Percentiles rank a stretch among this genome's conserved stretches.
Evolutionary conservation across 2,113 vertebrate species (phyloP).

Genomic region (Corydoras sp.): DNA sequence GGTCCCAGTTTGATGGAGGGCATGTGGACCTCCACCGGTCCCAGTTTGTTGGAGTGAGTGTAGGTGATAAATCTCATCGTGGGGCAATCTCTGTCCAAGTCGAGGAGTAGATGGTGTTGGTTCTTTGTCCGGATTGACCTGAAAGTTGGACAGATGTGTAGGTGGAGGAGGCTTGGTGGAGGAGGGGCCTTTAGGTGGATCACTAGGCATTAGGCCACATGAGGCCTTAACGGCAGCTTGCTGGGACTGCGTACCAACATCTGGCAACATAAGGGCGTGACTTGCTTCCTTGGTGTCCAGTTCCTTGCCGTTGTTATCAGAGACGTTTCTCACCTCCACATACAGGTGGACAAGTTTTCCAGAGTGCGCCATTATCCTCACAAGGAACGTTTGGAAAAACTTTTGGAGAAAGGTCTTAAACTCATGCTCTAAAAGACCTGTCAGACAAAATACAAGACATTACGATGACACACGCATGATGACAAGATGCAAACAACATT

Average conservation of each 20-base stretch:
- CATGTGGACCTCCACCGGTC: conserved; percentile 50
- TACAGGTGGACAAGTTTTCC: conserved; percentile 68
- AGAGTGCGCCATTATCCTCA: conserved; percentile 59
- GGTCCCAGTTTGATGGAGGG: conserved; percentile 51
- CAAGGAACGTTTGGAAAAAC: neutral
- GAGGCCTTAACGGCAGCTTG: conserved; percentile 21
- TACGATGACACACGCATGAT: neutral
- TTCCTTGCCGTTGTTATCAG: conserved; percentile 50
- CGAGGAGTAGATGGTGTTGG: conserved; percentile 33
- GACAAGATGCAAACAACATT: neutral
- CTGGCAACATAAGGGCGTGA: conserved; percentile 43
- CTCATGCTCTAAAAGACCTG: conserved; percentile 22
- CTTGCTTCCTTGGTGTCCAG: conserved; percentile 28
- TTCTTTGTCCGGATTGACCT: conserved; percentile 46
- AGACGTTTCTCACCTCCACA: conserved; percentile 64
- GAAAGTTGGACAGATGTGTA: conserved; percentile 56
- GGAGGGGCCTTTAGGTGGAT: conserved; percentile 45
- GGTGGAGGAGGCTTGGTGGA: conserved; percentile 52
- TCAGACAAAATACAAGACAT: neutral
- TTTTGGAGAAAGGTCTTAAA: neutral
- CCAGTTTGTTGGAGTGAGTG: conserved; percentile 48
- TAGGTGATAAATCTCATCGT: conserved; percentile 49
- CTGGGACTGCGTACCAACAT: conserved; percentile 49
- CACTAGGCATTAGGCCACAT: conserved; percentile 36
- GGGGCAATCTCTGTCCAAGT: conserved; percentile 43